These are phyloP conservation scores for Psittacula derbiana DNA, from an alignment of 2,797 vertebrate genomes.

Conservation along the genomic window DNA sequence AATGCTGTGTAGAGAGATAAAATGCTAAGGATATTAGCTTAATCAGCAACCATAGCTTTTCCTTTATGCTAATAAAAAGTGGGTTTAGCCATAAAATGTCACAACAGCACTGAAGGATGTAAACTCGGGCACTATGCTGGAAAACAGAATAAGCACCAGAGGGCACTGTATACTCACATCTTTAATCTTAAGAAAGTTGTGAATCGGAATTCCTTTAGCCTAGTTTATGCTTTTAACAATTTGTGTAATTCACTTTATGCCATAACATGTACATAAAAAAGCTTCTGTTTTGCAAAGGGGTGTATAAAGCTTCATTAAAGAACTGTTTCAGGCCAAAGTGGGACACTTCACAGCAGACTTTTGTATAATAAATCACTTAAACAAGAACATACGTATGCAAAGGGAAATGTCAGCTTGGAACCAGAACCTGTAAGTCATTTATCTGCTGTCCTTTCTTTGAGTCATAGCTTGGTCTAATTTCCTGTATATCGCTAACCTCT, in stretches of 20 bases:
- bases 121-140: neutral
- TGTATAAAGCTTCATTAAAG: neutral
- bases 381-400: neutral
- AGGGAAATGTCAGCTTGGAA: neutral
- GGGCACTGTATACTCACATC: neutral
- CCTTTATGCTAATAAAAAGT: neutral
- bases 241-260: neutral
- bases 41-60: neutral
- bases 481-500: neutral
- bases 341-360: neutral
- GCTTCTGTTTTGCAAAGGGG: neutral
- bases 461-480: neutral
- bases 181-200: neutral
- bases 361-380: neutral
- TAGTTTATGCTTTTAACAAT: neutral
- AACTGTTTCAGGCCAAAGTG: neutral
- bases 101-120: neutral
- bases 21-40: neutral
- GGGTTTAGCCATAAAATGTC: neutral
- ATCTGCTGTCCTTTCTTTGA: neutral
- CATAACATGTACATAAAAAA: neutral
- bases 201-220: neutral
- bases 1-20: neutral
- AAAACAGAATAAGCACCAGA: slow-evolving; percentile 29
- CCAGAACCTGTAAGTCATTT: neutral